A percentile compares a stretch with the other conserved stretches of the same genome.
These are phyloP conservation scores for Steromphala cineraria DNA, from an alignment of 2,888 invertebrate species.

Conservation along the genomic window DNA sequence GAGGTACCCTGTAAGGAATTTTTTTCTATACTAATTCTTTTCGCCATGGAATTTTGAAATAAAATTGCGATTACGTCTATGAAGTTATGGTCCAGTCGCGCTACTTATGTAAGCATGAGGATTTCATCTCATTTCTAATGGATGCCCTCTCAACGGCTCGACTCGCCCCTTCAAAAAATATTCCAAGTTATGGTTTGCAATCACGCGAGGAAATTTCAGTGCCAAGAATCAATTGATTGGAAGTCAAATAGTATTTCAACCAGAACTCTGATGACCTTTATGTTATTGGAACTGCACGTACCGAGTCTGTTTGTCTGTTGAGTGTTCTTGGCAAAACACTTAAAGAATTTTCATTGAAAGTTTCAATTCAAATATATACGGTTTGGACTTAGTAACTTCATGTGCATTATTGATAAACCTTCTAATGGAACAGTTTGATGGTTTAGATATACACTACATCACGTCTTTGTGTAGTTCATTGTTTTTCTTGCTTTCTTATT, in stretches of 20 bases:
- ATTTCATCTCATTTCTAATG: neutral
- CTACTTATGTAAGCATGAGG: slow-evolving; percentile 7
- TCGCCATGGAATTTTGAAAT: slow-evolving; percentile 17
- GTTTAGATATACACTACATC: too few relatives aligned
- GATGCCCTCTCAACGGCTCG: neutral
- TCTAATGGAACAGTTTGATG: too few relatives aligned
- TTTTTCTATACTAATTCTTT: slow-evolving; percentile 13
- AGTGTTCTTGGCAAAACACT: too few relatives aligned
- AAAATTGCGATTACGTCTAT: slow-evolving; percentile 10
- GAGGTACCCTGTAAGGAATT: neutral
- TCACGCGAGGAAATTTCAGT: slow-evolving; percentile 7
- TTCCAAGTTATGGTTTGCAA: slow-evolving; percentile 1
- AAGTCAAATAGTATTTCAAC: neutral
- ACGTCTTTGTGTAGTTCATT: too few relatives aligned
- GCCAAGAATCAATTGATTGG: neutral
- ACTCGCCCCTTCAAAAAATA: neutral
- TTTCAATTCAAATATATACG: too few relatives aligned
- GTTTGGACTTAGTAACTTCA: too few relatives aligned
- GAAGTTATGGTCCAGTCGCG: neutral
- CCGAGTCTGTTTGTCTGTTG: too few relatives aligned
- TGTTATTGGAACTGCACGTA: too few relatives aligned
- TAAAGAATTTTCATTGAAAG: too few relatives aligned
- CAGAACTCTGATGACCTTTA: neutral
- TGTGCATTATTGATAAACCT: too few relatives aligned
- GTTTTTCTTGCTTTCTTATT: too few relatives aligned